Evolutionary conservation across 2,797 vertebrate species (phyloP), one percentile per base, ranked within the genome.

Genomic region (Xyrichtys novacula): DNA sequence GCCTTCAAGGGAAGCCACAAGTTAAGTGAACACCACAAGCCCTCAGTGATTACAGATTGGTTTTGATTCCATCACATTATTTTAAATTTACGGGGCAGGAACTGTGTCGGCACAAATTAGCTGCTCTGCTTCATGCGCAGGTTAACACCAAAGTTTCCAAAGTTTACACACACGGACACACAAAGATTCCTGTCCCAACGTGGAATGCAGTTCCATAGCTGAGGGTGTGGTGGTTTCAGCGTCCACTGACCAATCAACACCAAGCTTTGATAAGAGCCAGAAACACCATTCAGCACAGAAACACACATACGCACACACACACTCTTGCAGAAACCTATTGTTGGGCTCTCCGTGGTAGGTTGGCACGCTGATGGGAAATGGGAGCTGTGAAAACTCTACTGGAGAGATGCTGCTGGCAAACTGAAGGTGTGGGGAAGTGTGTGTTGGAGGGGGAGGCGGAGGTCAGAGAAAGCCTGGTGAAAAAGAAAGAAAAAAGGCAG

Each of bases 241-340:
- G 6, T 79, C 75, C 67, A 40, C 12, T 71, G 71, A 79, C 88
- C 89, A 89, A 90, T 92, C 87, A 87, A 84, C 79, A 83, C 71
- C 23, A 32, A 81, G 81, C 79, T 89, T 85, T 91, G 87, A 90
- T 88, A 88, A 84, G 84, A 86, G 81, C 83, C 88, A 88, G 85
- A 73, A 74, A 65, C 78, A 70, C 54, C 50, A 59, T 46, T 20
- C 14, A 66, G 15, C 25, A 4, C 6, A 7, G 28, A 66, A 48
- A 42, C 40, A 43, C 42, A 43, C 42, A 20, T 20, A 59, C 56
- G 52, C 31, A 73, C 10, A 66, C 19, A 66, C 50, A 67, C 52
- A 62, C 42, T 70, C 55, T 38, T 6, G 80, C 80, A 73, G 55
- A 71, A 71, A 49, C 44, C 61, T 48, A 73, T 76, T 77, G 85